Base-by-base conservation (phyloP, 2,113 vertebrate genomes). In the Phrynosoma blainvillii region DNA sequence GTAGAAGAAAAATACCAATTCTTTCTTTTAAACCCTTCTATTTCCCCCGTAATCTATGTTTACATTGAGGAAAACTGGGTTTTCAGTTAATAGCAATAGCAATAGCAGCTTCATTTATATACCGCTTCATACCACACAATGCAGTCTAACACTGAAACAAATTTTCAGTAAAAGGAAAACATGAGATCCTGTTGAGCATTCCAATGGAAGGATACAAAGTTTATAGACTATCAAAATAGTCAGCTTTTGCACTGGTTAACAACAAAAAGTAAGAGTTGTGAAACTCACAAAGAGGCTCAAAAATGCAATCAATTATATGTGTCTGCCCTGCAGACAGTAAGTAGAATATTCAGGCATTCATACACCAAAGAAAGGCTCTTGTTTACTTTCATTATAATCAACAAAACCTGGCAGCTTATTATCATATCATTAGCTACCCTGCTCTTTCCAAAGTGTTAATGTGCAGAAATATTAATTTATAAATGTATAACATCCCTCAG, bases 381-480 rank as follows among this genome's bases (percentile, higher is more conserved):
- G 95, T 96, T 89, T 0, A 78, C 93, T 96, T 96, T 91, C 95
- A 96, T 96, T 95, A 95, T 14, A 87, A 96, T 97, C 95, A 96
- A 96, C 96, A 97, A 96, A 97, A 96, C 90, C 92, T 95, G 95
- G 93, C 95, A 96, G 92, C 79, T 96, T 92, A 96, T 97, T 97
- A 97, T 93, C 96, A 95, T 97, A 95, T 93, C 94, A 96, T 96
- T 96, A 96, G 92, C 94, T 94, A 93, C 66, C 95, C 95, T 94
- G 96, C 95, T 95, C 96, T 94, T 96, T 93, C 93, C 95, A 92
- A 94, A 96, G 88, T 91, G 89, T 95, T 95, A 96, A 95, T n/a
- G 89, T 0, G 0, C 66, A 95, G 91, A 96, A 97, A 96, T 97
- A 97, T 96, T 97, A 96, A 96, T 96, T 95, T 94, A 93, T 81